Evolutionary conservation across 1,140 invertebrate species (phyloP).

Genomic region (Calliopsis andreniformis): DNA sequence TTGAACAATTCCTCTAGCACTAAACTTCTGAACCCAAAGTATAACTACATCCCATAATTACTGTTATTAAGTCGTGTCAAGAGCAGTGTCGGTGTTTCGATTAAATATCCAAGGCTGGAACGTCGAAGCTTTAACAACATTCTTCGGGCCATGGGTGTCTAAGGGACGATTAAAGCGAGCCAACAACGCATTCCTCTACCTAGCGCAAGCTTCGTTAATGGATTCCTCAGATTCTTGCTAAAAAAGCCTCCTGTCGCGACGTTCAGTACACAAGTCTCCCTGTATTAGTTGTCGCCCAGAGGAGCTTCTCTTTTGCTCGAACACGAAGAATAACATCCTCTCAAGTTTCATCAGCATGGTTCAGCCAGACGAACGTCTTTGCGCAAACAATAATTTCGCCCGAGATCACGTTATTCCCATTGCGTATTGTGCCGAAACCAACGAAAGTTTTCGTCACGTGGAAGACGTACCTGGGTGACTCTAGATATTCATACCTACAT

Average conservation of each 20-base stretch:
- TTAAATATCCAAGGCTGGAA: conserved; percentile 12
- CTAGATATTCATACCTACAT: conserved; percentile 45
- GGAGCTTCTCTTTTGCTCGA: not conserved
- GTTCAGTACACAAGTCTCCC: not conserved
- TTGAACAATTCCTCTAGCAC: too few relatives aligned
- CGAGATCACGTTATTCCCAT: conserved; percentile 36
- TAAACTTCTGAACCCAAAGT: too few relatives aligned
- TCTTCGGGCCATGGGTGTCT: not conserved
- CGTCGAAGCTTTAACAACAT: conserved; percentile 20
- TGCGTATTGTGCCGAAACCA: conserved; percentile 40
- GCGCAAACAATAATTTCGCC: conserved; percentile 48
- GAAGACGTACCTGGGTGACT: conserved; percentile 8
- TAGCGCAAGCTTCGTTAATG: not conserved
- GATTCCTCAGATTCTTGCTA: not conserved
- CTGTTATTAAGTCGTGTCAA: conserved; percentile 4
- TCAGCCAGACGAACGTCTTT: conserved; percentile 16
- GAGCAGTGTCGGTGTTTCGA: not conserved
- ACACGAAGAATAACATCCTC: not conserved
- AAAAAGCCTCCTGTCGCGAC: not conserved
- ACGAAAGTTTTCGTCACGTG: conserved; percentile 31
- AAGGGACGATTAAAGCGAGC: not conserved
- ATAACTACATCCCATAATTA: not conserved
- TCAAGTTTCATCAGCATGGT: not conserved
- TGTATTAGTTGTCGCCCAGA: not conserved
- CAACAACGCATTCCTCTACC: conserved; percentile 2